Base-by-base conservation (phyloP, 2,888 invertebrate genomes). In the Chrysotoxum bicinctum region DNA sequence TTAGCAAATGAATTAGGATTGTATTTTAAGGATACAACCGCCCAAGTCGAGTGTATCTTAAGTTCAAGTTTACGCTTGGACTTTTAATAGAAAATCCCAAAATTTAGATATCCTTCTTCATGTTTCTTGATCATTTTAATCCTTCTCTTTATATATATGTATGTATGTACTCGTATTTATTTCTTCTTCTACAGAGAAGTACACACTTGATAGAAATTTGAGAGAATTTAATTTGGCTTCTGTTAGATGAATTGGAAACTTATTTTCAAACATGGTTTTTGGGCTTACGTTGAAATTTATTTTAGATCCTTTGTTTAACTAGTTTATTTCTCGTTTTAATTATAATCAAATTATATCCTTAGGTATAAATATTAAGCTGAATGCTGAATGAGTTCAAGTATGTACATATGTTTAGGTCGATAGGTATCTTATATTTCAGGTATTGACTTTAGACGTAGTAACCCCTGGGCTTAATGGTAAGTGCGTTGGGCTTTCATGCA, bases 1-100 rank as follows among this genome's bases (percentile, higher is more conserved):
- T 66, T 79, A 43, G 56, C 16, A 73, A 75, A 70, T 66, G 66
- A 79, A 62, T 74, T 52, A 45, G 69, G 69, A 70, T 74, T 64
- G 35, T 10, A 54, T 70, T 64, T 64, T 1, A 56, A 60, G 21
- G 21, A 35, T 21, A 35, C 32, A 74, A 19, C 8, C 2, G 19
- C 10, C 9, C 45, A 10, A 45, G 7, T 23, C 50, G 21, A 50
- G 50, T 50, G 2, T 50, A 50, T 23, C n/a, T 54, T 9, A 10
- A 58, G 58, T 58, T 54, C 5, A 10, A 58, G 58, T 58, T 35
- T 37, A 58, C 8, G 35, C 21, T 37, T 58, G 14, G 37, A 21
- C 12, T 37, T 37, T 37, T 21, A 23, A 58, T 37, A 54, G 32
- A 32, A 32, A 54, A 54, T 37, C 19, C 12, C 8, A 1, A 37